Evolutionary conservation across 2,888 invertebrate genomes (phyloP).

Genomic region (Onthophagus sagittarius): DNA sequence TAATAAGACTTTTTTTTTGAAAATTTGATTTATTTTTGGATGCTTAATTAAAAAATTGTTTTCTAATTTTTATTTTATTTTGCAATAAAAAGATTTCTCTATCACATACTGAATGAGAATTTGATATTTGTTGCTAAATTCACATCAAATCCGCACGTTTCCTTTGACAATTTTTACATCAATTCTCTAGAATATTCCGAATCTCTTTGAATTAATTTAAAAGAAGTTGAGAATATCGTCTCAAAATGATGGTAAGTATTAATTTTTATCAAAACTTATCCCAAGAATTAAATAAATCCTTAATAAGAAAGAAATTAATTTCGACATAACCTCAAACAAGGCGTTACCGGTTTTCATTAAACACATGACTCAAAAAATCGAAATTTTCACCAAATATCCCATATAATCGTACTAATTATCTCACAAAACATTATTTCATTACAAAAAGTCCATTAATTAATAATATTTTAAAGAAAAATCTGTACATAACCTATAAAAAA

Average conservation of each 20-base stretch:
- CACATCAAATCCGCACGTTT: conserved; percentile 16
- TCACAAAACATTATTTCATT: too few species aligned
- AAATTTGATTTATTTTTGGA: neutral
- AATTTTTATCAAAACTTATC: neutral
- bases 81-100: too few species aligned
- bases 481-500: neutral
- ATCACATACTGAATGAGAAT: too few species aligned
- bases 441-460: too few species aligned
- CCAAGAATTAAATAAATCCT: neutral
- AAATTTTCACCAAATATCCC: neutral
- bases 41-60: too few species aligned
- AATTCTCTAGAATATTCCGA: conserved; percentile 20
- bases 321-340: neutral
- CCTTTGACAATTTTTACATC: conserved; percentile 4
- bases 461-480: too few species aligned
- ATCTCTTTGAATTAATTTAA: conserved; percentile 14
- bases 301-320: neutral
- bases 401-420: neutral
- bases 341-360: conserved; percentile 14
- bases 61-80: too few species aligned
- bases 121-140: conserved; percentile 9
- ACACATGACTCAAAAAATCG: conserved; percentile 18
- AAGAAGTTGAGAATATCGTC: neutral
- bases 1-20: neutral
- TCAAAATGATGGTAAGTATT: conserved; percentile 24